Evolutionary conservation across 2,888 invertebrate species (phyloP).

Genomic region (Campoletis raptor): DNA sequence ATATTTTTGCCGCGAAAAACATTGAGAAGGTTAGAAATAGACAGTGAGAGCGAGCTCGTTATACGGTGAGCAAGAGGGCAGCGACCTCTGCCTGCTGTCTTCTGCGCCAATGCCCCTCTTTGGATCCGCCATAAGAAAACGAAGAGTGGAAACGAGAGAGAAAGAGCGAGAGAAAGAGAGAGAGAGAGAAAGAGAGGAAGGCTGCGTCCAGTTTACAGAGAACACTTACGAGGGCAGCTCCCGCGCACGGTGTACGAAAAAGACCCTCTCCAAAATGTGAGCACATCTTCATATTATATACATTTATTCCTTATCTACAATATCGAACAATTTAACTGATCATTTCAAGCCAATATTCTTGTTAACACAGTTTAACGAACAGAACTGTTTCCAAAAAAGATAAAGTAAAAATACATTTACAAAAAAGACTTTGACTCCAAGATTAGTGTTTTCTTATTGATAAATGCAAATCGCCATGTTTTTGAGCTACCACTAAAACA

Average conservation of each 20-base stretch:
- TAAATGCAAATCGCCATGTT: not conserved
- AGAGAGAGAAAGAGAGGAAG: constrained; percentile 23
- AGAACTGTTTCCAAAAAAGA: not conserved
- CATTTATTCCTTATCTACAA: not conserved
- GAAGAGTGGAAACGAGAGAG: constrained; percentile 20
- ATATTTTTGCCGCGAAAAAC: constrained; percentile 6
- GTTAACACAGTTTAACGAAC: not conserved
- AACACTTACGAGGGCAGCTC: constrained; percentile 48
- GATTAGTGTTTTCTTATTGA: not conserved
- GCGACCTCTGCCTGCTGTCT: constrained; percentile 58
- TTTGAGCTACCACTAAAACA: not conserved
- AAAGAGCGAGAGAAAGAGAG: constrained; percentile 7
- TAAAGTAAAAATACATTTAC: not conserved
- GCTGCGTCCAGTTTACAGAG: constrained; percentile 32
- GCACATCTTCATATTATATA: not conserved
- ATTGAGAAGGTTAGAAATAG: constrained; percentile 21
- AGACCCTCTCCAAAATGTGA: not conserved
- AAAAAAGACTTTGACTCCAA: not conserved
- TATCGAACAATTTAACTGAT: not conserved
- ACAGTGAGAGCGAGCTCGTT: constrained; percentile 53
- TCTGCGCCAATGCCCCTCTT: constrained; percentile 58
- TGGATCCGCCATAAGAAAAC: constrained; percentile 34
- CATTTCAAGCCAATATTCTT: no score
- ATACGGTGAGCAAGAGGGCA: constrained; percentile 57
- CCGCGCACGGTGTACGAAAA: constrained; percentile 21